A percentile compares a stretch with the other conserved stretches of the same genome.
These are phyloP conservation scores for Standfussiana lucernea DNA, from an alignment of 2,888 invertebrate genomes.

Conservation along the genomic window DNA sequence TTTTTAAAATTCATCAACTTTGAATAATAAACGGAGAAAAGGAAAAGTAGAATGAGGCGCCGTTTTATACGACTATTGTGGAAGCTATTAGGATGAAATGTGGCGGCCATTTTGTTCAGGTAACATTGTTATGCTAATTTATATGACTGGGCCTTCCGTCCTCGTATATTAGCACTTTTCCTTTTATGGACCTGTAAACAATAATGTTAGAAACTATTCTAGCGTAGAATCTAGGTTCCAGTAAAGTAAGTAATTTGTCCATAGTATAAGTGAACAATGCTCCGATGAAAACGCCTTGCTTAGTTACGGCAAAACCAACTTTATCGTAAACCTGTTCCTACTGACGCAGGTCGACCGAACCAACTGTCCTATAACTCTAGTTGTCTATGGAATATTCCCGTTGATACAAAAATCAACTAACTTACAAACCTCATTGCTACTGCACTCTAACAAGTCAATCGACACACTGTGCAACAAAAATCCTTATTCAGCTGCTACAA, in stretches of 20 bases:
- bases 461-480: background rate
- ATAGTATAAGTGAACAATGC: background rate
- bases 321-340: background rate
- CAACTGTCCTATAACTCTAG: background rate
- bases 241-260: background rate
- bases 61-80: constrained; percentile 55
- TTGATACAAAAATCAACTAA: background rate
- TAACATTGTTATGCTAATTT: constrained; percentile 61
- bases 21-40: constrained; percentile 60
- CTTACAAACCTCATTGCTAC: background rate
- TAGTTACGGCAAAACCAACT: background rate
- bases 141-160: constrained; percentile 41
- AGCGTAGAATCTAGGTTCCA: background rate
- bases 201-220: background rate
- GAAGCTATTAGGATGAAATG: constrained; percentile 55
- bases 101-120: constrained; percentile 52
- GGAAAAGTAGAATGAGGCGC: constrained; percentile 53
- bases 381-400: background rate
- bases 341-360: background rate
- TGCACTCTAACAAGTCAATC: background rate
- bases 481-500: background rate
- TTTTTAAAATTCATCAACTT: constrained; percentile 60
- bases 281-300: background rate
- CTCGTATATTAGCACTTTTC: constrained; percentile 34
- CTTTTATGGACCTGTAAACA: constrained; percentile 21